Percentiles rank a stretch among this genome's conserved stretches.
Conservation (phyloP, 2,797 vertebrate species). For the Hoplostethus atlanticus region DNA sequence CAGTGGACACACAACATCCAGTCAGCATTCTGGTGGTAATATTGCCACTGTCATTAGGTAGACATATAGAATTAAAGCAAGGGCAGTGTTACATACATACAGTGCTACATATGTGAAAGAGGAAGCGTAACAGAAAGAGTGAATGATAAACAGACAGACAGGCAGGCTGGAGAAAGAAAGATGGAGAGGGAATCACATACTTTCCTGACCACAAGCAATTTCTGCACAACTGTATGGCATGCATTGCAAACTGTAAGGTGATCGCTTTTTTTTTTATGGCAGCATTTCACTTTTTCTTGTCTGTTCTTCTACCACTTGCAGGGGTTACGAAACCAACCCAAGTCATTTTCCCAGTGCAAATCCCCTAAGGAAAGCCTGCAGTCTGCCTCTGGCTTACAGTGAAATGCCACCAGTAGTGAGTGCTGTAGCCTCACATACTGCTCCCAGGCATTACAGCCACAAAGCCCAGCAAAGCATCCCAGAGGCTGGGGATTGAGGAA, state of each 20-base stretch:
- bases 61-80: slow-evolving; percentile 54
- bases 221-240: slow-evolving; percentile 60
- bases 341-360: slow-evolving; percentile 69
- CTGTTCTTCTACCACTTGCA: slow-evolving; percentile 69
- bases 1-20: slow-evolving; percentile 54
- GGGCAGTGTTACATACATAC: slow-evolving; percentile 15
- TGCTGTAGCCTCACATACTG: slow-evolving; percentile 70
- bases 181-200: slow-evolving; percentile 30
- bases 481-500: slow-evolving; percentile 72
- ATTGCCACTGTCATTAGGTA: slow-evolving; percentile 66
- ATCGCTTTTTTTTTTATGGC: slow-evolving; percentile 65
- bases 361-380: slow-evolving; percentile 74
- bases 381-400: slow-evolving; percentile 77
- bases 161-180: slow-evolving; percentile 1
- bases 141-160: slow-evolving; percentile 6
- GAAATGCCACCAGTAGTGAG: slow-evolving; percentile 77
- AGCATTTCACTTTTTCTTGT: slow-evolving; percentile 56
- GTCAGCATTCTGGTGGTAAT: slow-evolving; percentile 57
- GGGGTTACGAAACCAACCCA: slow-evolving; percentile 62
- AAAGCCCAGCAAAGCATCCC: slow-evolving; percentile 72
- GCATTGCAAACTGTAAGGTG: slow-evolving; percentile 62
- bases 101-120: not conserved
- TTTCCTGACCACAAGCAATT: slow-evolving; percentile 64
- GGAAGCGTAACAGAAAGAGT: slow-evolving; percentile 12
- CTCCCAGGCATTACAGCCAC: slow-evolving; percentile 71